phyloP scores from a whole-genome alignment of 2,888 invertebrate species.

The Cantharis flavilabris region DNA sequence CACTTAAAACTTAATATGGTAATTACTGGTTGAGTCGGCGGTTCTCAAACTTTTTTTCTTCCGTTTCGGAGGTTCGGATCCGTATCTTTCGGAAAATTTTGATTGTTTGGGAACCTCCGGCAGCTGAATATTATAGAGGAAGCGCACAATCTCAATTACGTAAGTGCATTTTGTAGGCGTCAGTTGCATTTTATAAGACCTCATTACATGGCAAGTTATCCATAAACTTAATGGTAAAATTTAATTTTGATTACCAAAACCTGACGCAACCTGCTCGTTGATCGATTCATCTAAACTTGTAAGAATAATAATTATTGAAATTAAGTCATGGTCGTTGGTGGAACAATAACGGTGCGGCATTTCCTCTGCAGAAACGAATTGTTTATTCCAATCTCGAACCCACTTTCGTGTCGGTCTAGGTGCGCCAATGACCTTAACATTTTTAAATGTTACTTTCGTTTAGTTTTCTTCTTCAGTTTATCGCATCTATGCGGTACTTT shows the following conservation, averaged over 20 bases:
- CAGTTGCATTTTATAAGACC: not conserved
- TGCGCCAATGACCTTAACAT: not conserved
- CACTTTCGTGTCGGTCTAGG: not conserved
- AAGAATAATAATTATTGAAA: not conserved
- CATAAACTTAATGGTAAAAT: not conserved
- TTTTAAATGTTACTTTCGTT: not conserved
- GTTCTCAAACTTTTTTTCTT: not conserved
- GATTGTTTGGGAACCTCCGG: too few relatives aligned
- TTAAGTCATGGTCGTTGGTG: not conserved
- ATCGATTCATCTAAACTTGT: not conserved
- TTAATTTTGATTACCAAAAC: not conserved
- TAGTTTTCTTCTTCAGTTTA: not conserved
- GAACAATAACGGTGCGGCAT: not conserved
- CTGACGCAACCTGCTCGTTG: too few relatives aligned
- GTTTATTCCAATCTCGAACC: not conserved
- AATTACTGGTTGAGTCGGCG: not conserved
- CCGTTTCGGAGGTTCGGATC: too few relatives aligned
- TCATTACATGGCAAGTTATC: too few relatives aligned
- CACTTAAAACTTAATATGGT: not conserved
- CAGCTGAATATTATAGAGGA: not conserved
- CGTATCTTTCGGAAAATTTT: too few relatives aligned
- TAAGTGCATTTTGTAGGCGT: not conserved
- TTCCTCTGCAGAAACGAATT: not conserved
- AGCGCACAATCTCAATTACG: not conserved
- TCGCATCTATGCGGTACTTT: not conserved